Evolutionary conservation across 2,888 invertebrate genomes (phyloP), one percentile per base, ranked within the genome.

Genomic region (Schizaphis graminum): DNA sequence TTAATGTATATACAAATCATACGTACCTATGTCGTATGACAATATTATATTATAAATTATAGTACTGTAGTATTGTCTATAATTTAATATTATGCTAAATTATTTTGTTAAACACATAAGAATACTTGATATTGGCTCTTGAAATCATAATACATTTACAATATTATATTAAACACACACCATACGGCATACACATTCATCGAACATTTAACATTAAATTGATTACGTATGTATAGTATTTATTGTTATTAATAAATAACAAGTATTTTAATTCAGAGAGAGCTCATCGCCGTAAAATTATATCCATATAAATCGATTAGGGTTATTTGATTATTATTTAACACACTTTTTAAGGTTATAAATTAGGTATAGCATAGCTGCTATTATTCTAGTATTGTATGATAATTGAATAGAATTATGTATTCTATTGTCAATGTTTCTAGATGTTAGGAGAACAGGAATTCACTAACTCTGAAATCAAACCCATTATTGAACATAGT

Each of bases 21-120:
- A 77, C 35, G 7, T 35, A 77, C 35, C 44, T 47, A 47, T 47
- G 44, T 8, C 44, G 44, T 47, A 47, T 7, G 44, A 77, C 4
- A 44, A 41, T 28, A 61, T 90, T 89, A 89, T 89, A 89, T 26
- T 49, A n/a, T 47, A 89, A 89, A 89, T 26, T 89, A 57, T 57
- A 24, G 24, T 88, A 35, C 21, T 77, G 2, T 35, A 53, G 4
- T 53, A 3, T 21, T 16, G 16, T 53, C 53, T 53, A 53, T 53
- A 53, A 2, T 53, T 53, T 53, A 53, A 61, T 28, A 61, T 26
- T 57, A 57, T 35, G 35, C 2, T 35, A 35, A 77, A 77, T 8
- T 35, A 41, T 21, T 35, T 21, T 77, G 3, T 35, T 77, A 0
- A 77, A 24, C 35, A 77, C 1, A 21, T 35, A 77, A 7, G 7